Conservation (phyloP, 1,140 invertebrate genomes). For the Leptopilina boulardi region DNA sequence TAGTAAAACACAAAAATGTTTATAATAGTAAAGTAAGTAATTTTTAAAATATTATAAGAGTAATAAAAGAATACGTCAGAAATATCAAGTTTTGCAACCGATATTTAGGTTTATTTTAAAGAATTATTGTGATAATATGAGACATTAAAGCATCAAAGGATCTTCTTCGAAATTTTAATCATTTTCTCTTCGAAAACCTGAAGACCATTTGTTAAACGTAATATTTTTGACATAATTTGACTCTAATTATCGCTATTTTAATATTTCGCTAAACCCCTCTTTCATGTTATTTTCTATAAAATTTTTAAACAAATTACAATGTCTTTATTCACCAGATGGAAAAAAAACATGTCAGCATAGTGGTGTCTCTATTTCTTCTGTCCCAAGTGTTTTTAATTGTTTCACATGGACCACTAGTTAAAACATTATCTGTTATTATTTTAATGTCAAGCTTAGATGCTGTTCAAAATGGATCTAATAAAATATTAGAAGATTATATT, state of each 20-base stretch:
- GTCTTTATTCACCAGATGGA: slow-evolving; percentile 65
- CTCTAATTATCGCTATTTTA: slow-evolving; percentile 27
- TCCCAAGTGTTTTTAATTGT: slow-evolving; percentile 98
- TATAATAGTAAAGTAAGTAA: slow-evolving; percentile 70
- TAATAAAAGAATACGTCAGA: no score
- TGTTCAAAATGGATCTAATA: slow-evolving; percentile 83
- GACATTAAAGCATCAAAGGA: no score
- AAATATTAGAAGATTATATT: slow-evolving; percentile 85
- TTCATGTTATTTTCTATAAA: no score
- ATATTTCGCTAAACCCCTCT: no score
- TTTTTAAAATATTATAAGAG: background rate
- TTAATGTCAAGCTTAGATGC: slow-evolving; percentile 85
- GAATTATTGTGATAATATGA: no score
- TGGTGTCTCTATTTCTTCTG: slow-evolving; percentile 93
- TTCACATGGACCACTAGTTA: slow-evolving; percentile 91
- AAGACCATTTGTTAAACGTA: no score
- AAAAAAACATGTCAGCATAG: slow-evolving; percentile 81
- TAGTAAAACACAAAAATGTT: slow-evolving; percentile 77
- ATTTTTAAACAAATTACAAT: slow-evolving; percentile 23
- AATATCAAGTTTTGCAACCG: no score
- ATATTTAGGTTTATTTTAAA: no score
- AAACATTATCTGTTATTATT: slow-evolving; percentile 92
- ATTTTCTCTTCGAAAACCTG: no score
- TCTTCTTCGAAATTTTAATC: no score
- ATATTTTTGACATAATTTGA: background rate